Base-by-base conservation (phyloP, 37 sponge, comb jelly and placozoan genomes). In the Trichoplax adhaerens region DNA sequence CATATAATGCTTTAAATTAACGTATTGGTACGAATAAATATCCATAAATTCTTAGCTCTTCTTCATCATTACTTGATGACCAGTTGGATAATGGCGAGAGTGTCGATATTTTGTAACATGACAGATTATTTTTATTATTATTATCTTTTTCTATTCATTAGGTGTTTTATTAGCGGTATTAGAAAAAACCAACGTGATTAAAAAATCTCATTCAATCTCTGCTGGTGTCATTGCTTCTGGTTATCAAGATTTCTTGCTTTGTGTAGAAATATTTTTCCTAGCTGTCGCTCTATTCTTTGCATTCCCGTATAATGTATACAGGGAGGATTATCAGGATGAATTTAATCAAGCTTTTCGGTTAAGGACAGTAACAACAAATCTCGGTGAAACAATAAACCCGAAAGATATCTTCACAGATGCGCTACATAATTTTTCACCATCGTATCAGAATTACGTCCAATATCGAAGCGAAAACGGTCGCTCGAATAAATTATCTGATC, bases 341-440 rank as follows among this genome's bases (percentile, higher is more conserved):
- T 29, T 29, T 29, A 29, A 29, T 29, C 29, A 29, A 29, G 29
- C 29, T 29, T 29, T 29, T 29, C 71, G 85, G 70, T 72, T 83
- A 48, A 76, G 80, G 29, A 81, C 76, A 61, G 76, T 94, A 12
- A 78, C 86, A 2, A 77, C 75, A 50, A 74, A 97, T 57, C 77
- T 97, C 54, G 79, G 76, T 52, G 87, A 97, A 55, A 97, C 93
- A 54, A 77, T 97, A 5, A 97, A 97, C 69, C 99, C 93, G 4
- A 79, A 83, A 5, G 94, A 97, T 68, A 83, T 91, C 50, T 84
- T 97, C 69, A 84, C 80, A 53, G 99, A 91, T 68, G 87, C 90
- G 12, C 88, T 97, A 3, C 93, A 97, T 68, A 97, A 97, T 77
- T 97, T 97, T 82, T 88, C 93, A 1, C 70, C 84, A 0, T 84